Percentiles rank a stretch among this genome's conserved stretches.
Evolutionary conservation across 1,140 invertebrate genomes (phyloP).

Genomic region (Orussus abietinus): DNA sequence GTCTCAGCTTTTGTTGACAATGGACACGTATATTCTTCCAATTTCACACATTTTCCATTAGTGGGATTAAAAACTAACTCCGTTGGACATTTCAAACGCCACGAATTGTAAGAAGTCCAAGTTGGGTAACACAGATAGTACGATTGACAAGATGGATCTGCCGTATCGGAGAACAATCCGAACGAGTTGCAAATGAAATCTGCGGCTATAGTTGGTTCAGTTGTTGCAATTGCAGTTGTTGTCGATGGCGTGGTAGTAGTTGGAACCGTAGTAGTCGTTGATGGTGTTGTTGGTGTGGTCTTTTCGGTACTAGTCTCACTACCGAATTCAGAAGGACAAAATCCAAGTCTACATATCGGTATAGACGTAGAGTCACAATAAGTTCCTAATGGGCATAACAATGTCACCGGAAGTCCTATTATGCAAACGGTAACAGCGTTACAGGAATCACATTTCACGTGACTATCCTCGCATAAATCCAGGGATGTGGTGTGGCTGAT

Average conservation of each 20-base stretch:
- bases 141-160: slow-evolving; percentile 14
- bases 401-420: too few species aligned
- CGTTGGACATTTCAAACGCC: slow-evolving; percentile 12
- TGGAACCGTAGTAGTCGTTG: slow-evolving; percentile 4
- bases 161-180: slow-evolving; percentile 5
- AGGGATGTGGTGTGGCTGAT: too few species aligned
- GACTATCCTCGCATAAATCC: too few species aligned
- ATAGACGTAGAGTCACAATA: too few species aligned
- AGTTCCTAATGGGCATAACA: too few species aligned
- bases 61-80: slow-evolving; percentile 10
- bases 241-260: slow-evolving; percentile 8
- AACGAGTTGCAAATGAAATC: slow-evolving; percentile 5
- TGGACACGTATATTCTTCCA: slow-evolving; percentile 1
- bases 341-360: too few species aligned
- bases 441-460: too few species aligned
- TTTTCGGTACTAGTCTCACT: slow-evolving; percentile 7
- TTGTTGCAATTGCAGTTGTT: slow-evolving; percentile 4
- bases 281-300: slow-evolving; percentile 6
- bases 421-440: too few species aligned
- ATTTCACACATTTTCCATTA: slow-evolving; percentile 13
- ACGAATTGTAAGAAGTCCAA: neutral
- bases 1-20: too few species aligned
- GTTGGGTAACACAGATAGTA: slow-evolving; percentile 11
- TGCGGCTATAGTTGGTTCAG: neutral
- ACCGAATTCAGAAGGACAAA: too few species aligned